Evolutionary conservation across 1,140 invertebrate genomes (phyloP).

Genomic region (Drosophila ananassae): DNA sequence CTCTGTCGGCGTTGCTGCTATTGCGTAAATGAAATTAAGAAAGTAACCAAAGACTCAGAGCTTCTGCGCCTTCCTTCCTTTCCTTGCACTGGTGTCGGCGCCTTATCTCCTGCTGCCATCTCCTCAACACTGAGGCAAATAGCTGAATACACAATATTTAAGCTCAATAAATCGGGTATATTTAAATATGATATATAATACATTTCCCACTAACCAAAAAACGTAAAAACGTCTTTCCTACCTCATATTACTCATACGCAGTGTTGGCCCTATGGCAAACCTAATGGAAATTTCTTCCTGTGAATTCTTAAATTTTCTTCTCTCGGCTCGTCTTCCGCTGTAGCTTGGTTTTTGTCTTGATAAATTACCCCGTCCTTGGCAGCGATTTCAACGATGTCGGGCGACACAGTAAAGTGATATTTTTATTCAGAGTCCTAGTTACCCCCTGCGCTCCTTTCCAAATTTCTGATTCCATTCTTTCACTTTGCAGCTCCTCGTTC

Average conservation of each 20-base stretch:
- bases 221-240: too few relatives aligned
- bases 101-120: conserved; percentile 25
- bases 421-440: conserved; percentile 65
- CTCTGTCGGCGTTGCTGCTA: conserved; percentile 44
- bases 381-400: conserved; percentile 60
- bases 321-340: conserved; percentile 9
- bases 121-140: conserved; percentile 10
- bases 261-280: too few relatives aligned
- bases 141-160: too few relatives aligned
- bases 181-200: too few relatives aligned
- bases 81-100: conserved; percentile 9
- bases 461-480: conserved; percentile 5
- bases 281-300: not conserved
- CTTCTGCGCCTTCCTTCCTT: conserved; percentile 26
- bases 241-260: too few relatives aligned
- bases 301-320: not conserved
- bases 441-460: conserved; percentile 1
- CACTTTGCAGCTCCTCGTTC: conserved; percentile 18
- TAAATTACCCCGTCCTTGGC: conserved; percentile 81
- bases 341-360: conserved; percentile 75
- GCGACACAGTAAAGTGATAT: conserved; percentile 81
- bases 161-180: too few relatives aligned
- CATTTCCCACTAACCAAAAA: too few relatives aligned
- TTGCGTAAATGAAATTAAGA: conserved; percentile 80
- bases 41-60: conserved; percentile 79